Evolutionary conservation across 2,797 vertebrate species (phyloP), one percentile per base, ranked within the genome.

Genomic region (Phrynocephalus guinanensis): DNA sequence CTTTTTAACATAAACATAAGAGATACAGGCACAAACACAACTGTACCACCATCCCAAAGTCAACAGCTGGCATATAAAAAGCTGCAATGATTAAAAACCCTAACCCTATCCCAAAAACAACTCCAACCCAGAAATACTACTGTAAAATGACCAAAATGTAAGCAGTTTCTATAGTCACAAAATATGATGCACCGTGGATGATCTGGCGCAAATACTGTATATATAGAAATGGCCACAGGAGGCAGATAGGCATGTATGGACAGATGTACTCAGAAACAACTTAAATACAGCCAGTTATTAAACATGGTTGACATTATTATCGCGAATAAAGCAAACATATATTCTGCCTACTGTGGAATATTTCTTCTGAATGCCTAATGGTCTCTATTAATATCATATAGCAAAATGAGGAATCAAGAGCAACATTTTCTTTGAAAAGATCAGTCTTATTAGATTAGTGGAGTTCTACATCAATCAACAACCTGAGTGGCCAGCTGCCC

Each of bases 1-100:
- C 26, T 82, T 28, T 8, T 6, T 28, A 87, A 85, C 26, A 83
- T 88, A 33, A 81, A 30, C 72, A 28, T 26, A 89, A 79, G 88
- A 91, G 86, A n/a, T 78, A 81, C 7, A 13, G 88, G 60, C 0
- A 9, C 13, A n/a, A 68, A 33, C 44, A 44, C 52, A 56, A 73
- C 38, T 52, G 28, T 22, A 30, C 22, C 28, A 2, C 20, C 18
- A 30, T 2, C 8, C 71, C 24, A 63, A 50, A 52, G 28, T 18
- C 9, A 68, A 26, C 56, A 63, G 56, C 6, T 10, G 20, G 30
- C 30, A 71, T 11, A 18, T 1, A 38, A 79, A 48, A 18, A 50
- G 38, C 16, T 44, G 48, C 26, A 50, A 22, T 38, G 50, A 67
- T 44, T 38, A 22, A 67, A 38, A 50, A 86, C 6, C 13, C 52